Conservation (phyloP, 2,113 vertebrate species). For the Oenanthe oenanthe region DNA sequence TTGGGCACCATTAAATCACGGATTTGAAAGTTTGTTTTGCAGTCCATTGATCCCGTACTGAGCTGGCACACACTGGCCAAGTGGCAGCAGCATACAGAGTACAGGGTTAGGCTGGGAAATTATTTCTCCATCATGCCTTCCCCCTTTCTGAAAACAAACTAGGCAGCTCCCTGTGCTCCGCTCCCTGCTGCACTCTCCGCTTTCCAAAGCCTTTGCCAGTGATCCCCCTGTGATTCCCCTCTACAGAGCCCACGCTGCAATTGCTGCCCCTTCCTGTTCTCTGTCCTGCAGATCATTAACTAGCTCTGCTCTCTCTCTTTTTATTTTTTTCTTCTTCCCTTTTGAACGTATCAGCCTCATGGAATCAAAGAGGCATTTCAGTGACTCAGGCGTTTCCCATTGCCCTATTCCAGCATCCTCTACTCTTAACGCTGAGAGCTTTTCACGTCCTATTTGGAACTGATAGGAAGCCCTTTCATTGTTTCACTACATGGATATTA, state of each 20-base stretch:
- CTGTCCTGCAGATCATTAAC: constrained; percentile 44
- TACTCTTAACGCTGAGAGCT: constrained; percentile 80
- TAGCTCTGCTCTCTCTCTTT: constrained; percentile 39
- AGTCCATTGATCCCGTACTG: rapidly evolving
- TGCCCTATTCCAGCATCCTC: constrained; percentile 85
- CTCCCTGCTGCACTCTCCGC: not conserved
- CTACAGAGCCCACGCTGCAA: not conserved
- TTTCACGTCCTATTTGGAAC: constrained; percentile 85
- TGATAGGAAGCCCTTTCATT: constrained; percentile 87
- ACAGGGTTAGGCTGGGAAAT: not conserved
- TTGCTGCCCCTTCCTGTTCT: constrained; percentile 59
- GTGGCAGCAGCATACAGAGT: not conserved
- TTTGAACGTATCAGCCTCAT: constrained; percentile 65
- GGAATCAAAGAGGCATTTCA: constrained; percentile 82
- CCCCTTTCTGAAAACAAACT: not conserved
- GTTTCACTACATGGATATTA: constrained; percentile 84
- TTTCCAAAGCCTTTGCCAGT: constrained; percentile 35
- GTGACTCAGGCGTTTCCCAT: constrained; percentile 87
- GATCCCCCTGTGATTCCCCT: not conserved
- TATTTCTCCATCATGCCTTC: not conserved
- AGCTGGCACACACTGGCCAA: not conserved
- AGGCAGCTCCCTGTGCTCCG: not conserved
- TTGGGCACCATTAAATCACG: not conserved
- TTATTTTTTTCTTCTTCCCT: constrained; percentile 57
- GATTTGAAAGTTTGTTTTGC: not conserved